These are phyloP conservation scores for Phainopepla nitens DNA, from an alignment of 2,113 vertebrate genomes.

Conservation along the genomic window DNA sequence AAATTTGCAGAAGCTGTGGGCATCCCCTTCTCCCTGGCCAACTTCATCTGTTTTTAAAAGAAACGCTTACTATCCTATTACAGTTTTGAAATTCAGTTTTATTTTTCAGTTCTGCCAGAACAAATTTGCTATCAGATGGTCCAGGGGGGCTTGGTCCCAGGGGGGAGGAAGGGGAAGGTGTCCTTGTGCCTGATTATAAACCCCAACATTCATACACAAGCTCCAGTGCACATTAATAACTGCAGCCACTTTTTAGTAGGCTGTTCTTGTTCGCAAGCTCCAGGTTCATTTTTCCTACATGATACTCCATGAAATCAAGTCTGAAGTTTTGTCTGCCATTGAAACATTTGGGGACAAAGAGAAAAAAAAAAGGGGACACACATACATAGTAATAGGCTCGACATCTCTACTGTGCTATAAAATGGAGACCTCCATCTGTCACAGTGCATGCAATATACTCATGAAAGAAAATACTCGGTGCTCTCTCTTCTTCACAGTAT, in stretches of 20 bases:
- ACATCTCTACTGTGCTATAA: conserved; percentile 58
- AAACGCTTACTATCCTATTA: neutral
- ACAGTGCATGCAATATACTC: conserved; percentile 69
- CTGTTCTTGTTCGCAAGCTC: neutral
- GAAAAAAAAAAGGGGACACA: neutral
- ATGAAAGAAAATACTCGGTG: conserved; percentile 48
- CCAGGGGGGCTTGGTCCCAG: conserved; percentile 53
- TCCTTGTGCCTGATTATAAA: neutral
- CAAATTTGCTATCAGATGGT: neutral
- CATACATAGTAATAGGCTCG: conserved; percentile 9
- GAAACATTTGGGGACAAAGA: neutral
- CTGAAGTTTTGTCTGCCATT: neutral
- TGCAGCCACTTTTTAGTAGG: neutral
- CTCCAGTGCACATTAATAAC: conserved; percentile 21
- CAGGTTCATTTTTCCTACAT: conserved; percentile 2
- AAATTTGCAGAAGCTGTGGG: neutral
- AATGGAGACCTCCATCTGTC: conserved; percentile 37
- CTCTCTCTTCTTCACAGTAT: conserved; percentile 57
- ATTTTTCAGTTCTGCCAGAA: conserved; percentile 36
- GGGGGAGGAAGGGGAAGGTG: neutral
- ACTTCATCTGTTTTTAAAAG: neutral
- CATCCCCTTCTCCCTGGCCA: conserved; percentile 4
- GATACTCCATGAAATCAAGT: conserved; percentile 4
- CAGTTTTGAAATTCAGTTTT: conserved; percentile 16
- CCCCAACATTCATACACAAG: conserved; percentile 8